Evolutionary conservation across 2,113 vertebrate species (phyloP).

Genomic region (Poeciliopsis turrubarensis): DNA sequence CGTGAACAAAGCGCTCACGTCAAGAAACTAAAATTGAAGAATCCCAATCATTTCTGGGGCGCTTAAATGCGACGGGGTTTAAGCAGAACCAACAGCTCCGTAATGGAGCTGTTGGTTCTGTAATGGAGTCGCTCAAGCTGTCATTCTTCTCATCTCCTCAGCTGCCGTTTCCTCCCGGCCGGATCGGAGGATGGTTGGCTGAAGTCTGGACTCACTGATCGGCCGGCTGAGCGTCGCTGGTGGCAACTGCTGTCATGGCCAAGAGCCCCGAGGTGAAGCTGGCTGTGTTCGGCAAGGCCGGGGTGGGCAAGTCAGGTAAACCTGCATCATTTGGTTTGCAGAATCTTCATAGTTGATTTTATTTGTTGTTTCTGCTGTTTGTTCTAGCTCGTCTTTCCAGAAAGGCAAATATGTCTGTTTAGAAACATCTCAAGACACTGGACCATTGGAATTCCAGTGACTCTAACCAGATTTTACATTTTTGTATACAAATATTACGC

Average conservation of each 20-base stretch:
- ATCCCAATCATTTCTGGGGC: neutral
- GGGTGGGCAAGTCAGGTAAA: constrained; percentile 96
- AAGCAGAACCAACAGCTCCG: no score
- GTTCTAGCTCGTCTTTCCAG: no score
- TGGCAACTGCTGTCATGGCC: constrained; percentile 83
- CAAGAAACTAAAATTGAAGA: neutral
- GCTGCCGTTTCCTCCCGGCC: constrained; percentile 39
- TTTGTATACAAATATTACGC: no score
- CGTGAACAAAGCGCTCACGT: neutral
- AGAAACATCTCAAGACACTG: no score
- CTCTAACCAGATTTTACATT: no score
- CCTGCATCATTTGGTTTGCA: no score
- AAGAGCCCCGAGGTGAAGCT: constrained; percentile 95
- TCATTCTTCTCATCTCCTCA: constrained; percentile 23
- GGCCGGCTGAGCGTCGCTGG: constrained; percentile 42
- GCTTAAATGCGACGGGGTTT: neutral
- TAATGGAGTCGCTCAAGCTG: neutral
- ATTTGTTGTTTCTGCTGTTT: no score
- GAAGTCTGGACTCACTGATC: constrained; percentile 59
- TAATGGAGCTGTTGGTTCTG: neutral
- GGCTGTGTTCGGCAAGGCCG: constrained; percentile 93
- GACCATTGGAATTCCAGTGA: no score
- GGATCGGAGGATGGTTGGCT: constrained; percentile 59
- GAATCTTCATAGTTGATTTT: no score
- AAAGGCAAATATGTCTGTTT: no score